Conservation (phyloP, 2,113 vertebrate genomes). For the Macrotis lagotis region DNA sequence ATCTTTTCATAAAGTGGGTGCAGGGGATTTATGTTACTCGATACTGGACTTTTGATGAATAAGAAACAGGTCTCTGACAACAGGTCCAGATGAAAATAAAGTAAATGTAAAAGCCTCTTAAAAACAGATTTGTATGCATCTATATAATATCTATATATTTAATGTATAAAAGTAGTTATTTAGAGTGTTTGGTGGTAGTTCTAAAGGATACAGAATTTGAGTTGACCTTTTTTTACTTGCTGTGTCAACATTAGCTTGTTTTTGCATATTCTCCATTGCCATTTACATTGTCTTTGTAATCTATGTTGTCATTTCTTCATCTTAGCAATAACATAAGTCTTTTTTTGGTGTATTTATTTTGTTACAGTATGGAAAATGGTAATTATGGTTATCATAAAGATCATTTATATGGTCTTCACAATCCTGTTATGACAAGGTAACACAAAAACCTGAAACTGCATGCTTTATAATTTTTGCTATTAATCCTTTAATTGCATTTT, state of each 20-base stretch:
- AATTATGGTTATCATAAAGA: slow-evolving; percentile 99
- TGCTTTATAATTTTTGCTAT: slow-evolving; percentile 61
- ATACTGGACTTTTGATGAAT: slow-evolving; percentile 46
- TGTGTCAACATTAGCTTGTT: slow-evolving; percentile 50
- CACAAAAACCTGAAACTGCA: slow-evolving; percentile 76
- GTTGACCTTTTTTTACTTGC: slow-evolving; percentile 46
- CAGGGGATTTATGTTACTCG: slow-evolving; percentile 66
- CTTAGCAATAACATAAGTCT: slow-evolving; percentile 77
- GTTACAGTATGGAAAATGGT: slow-evolving; percentile 96
- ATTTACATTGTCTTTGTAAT: slow-evolving; percentile 71
- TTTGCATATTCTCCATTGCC: slow-evolving; percentile 34
- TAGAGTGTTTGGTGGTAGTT: not conserved
- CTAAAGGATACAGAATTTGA: slow-evolving; percentile 51
- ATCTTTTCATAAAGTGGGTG: slow-evolving; percentile 57
- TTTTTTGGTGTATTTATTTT: slow-evolving; percentile 87
- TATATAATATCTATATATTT: slow-evolving; percentile 29
- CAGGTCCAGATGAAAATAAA: slow-evolving; percentile 12
- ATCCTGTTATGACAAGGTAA: slow-evolving; percentile 94
- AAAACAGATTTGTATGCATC: not conserved
- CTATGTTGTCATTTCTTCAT: slow-evolving; percentile 67
- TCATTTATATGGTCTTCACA: slow-evolving; percentile 91
- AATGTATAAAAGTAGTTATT: not conserved
- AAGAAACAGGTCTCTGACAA: slow-evolving; percentile 16
- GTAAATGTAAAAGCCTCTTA: not conserved
- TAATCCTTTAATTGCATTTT: slow-evolving; percentile 16